Evolutionary conservation across 2,113 vertebrate genomes (phyloP), one percentile per base, ranked within the genome.

Genomic region (Turdus rufiventris): DNA sequence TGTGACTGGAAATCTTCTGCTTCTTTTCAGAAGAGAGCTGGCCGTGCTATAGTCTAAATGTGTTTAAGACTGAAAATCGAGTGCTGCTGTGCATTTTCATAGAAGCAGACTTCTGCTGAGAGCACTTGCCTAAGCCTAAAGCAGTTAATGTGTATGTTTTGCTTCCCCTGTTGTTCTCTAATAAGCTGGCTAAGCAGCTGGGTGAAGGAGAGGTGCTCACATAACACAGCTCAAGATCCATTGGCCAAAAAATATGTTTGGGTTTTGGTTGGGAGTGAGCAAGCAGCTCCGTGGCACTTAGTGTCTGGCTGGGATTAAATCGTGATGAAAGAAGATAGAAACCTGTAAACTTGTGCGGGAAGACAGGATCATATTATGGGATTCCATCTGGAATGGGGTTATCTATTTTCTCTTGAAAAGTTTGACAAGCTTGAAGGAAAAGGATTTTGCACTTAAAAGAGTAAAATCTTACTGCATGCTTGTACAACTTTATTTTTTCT

Each of bases 241-340:
- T 10, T 73, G 19, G 6, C 47, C 80, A 34, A 34, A 80, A 72
- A 40, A 86, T 14, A 25, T 0, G 0, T 56, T 11, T 3, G 2
- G 10, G 13, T 62, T 68, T 80, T 42, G 54, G 23, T 34, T 61
- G 54, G 26, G 47, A 73, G 12, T 19, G 54, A 73, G 25, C 0
- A 0, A 61, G 31, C 3, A 1, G 15, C 20, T 45, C 20, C 26
- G 58, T 60, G 20, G 18, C 1, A 0, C 26, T 36, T 54, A 25
- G 8, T 36, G 79, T 16, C 26, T 6, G 16, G 18, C 26, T 50
- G 42, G 6, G 14, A 13, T 80, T 80, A 80, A 68, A 80, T 16
- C 13, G 20, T 25, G 47, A 29, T 66, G 36, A 29, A 68, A n/a
- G 34, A 85, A 73, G 67, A 74, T n/a, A 29, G 6, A 48, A 54